Evolutionary conservation across 1,140 invertebrate species (phyloP), one percentile per base, ranked within the genome.

Genomic region (Holotrichia oblita): DNA sequence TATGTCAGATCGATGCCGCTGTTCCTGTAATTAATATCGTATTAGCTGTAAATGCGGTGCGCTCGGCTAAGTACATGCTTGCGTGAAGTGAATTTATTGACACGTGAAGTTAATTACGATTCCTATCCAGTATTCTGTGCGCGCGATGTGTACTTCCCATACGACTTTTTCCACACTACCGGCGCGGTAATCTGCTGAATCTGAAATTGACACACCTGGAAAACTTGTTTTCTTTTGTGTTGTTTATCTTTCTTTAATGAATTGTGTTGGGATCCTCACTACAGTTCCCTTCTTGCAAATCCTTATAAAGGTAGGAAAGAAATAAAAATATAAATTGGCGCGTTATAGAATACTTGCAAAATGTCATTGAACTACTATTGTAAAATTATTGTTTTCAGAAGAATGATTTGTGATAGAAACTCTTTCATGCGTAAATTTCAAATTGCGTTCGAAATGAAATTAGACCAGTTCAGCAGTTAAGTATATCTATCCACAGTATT

Each of bases 21-120:
- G 61, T 69, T 69, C 61, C 61, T 55, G 61, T 69, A 69, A 69
- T 69, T 69, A 69, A 69, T 69, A 69, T 69, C 61, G 61, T 69
- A 69, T 69, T 69, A 69, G 61, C 61, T 34, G 27, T 34, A 34
- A 69, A 69, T 22, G 61, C 27, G 22, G 61, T 20, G 61, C 61
- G 61, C 61, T 24, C 17, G 22, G 61, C 22, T 69, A 69, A 69
- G 61, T 69, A 69, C 61, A 69, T 34, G 61, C 8, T 69, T 69
- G 61, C 61, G 61, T 69, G 61, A 27, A 69, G 61, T 69, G 61
- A 69, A 69, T 69, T 69, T 69, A 69, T 69, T 69, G 61, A 69
- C 61, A 69, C 61, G 61, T 69, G 61, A 69, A 27, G 61, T 69
- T 69, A 69, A 69, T 69, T 69, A 69, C 61, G 61, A 69, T 69